Conservation (phyloP, 2,888 invertebrate species). For the Pseudeuparius sepicola region DNA sequence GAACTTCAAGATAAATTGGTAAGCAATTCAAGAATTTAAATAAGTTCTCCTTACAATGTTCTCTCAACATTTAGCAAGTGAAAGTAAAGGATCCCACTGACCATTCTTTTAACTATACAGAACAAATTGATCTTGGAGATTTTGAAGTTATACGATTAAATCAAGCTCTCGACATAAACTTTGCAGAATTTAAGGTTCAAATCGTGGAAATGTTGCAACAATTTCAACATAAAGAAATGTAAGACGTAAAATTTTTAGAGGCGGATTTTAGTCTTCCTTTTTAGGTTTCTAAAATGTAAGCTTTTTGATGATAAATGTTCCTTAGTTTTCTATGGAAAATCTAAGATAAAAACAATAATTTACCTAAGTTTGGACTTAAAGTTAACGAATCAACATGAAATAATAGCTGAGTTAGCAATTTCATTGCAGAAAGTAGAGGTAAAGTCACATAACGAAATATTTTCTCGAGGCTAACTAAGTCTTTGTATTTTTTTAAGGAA, state of each 20-base stretch:
- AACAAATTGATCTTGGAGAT: conserved; percentile 29
- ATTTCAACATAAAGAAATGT: conserved; percentile 30
- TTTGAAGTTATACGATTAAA: conserved; percentile 33
- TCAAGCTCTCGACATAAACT: conserved; percentile 35
- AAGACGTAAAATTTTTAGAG: too few species aligned
- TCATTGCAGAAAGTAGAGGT: conserved; percentile 31
- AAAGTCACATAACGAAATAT: conserved; percentile 10
- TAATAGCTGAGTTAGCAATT: conserved; percentile 34
- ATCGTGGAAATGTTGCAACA: conserved; percentile 34
- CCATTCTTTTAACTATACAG: conserved; percentile 34
- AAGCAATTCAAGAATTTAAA: conserved; percentile 16
- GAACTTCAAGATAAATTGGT: conserved; percentile 24
- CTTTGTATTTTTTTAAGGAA: conserved; percentile 23
- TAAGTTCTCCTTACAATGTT: conserved; percentile 1
- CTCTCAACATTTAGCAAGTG: conserved; percentile 32
- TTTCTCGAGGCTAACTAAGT: conserved; percentile 6
- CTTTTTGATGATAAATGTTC: conserved; percentile 27
- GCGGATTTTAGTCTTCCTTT: too few species aligned
- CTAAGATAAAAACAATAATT: conserved; percentile 35
- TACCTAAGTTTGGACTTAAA: conserved; percentile 33
- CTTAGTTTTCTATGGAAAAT: conserved; percentile 35
- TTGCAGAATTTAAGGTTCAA: conserved; percentile 34
- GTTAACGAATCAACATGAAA: conserved; percentile 34
- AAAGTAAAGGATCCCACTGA: conserved; percentile 31
- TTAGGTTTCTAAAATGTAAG: conserved; percentile 33